Percentiles rank a stretch among this genome's conserved stretches.
Evolutionary conservation across 2,888 invertebrate species (phyloP).

Genomic region (Meandrusa payeni): DNA sequence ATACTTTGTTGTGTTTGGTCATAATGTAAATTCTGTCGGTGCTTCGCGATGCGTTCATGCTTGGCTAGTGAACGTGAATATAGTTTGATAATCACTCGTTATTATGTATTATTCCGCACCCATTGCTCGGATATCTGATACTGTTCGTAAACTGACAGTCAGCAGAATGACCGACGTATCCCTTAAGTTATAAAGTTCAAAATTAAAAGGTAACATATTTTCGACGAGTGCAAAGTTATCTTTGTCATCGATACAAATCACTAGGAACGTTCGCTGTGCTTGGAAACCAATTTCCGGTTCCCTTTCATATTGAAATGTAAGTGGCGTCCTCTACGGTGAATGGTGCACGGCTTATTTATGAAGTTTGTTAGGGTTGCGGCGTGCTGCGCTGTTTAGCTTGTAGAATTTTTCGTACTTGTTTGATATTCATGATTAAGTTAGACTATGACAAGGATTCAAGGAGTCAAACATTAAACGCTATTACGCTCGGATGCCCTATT

Average conservation of each 20-base stretch:
- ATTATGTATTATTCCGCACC: conserved; percentile 24
- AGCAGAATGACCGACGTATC: conserved; percentile 6
- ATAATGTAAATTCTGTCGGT: conserved; percentile 14
- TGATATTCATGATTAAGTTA: too few relatives aligned
- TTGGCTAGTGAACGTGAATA: conserved; percentile 15
- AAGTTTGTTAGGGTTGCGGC: conserved; percentile 14
- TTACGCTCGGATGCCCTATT: too few relatives aligned
- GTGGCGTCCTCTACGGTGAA: conserved; percentile 55
- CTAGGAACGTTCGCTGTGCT: conserved; percentile 64
- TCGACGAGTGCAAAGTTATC: conserved; percentile 36
- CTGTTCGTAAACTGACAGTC: conserved; percentile 20
- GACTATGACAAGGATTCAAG: too few relatives aligned
- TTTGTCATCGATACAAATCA: conserved; percentile 63
- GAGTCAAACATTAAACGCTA: too few relatives aligned
- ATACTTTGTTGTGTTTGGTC: conserved; percentile 14
- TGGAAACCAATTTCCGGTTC: conserved; percentile 76
- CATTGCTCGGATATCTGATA: conserved; percentile 23
- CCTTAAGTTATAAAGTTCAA: conserved; percentile 31
- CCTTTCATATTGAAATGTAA: conserved; percentile 75
- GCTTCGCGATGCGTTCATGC: conserved; percentile 14
- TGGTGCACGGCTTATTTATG: conserved; percentile 41
- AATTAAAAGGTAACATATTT: conserved; percentile 34
- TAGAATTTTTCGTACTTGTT: too few relatives aligned
- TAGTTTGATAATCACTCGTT: conserved; percentile 19
- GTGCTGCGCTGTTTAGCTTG: background rate